Conservation (phyloP, 2,797 vertebrate genomes). For the Apogon hyalosoma region DNA sequence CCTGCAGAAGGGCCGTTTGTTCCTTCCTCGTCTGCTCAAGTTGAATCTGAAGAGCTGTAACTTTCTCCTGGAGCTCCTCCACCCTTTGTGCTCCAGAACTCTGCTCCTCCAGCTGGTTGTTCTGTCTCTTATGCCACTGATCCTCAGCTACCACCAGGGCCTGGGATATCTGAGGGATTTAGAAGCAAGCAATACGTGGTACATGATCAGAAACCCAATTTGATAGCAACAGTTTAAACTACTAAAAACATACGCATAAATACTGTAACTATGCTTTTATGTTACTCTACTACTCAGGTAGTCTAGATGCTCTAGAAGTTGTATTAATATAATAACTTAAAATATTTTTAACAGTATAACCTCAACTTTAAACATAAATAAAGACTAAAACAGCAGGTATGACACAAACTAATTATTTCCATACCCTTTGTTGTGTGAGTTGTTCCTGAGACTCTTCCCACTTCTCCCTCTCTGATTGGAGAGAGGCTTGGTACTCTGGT, state of each 20-base stretch:
- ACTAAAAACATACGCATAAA: background rate
- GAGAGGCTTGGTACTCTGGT: conserved; percentile 87
- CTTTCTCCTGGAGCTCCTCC: conserved; percentile 85
- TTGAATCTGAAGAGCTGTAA: conserved; percentile 82
- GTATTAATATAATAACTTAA: too few species aligned
- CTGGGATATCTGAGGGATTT: conserved; percentile 69
- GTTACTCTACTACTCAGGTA: too few species aligned
- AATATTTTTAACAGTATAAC: too few species aligned
- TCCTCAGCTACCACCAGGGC: conserved; percentile 84
- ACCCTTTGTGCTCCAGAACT: conserved; percentile 53
- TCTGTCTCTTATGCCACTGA: conserved; percentile 81
- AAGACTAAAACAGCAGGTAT: too few species aligned
- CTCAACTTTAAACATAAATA: too few species aligned
- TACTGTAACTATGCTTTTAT: too few species aligned
- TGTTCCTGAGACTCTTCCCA: conserved; percentile 87
- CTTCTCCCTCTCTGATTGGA: conserved; percentile 85
- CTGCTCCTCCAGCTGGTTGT: conserved; percentile 71
- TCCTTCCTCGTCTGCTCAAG: conserved; percentile 85
- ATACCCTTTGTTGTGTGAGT: conserved; percentile 82
- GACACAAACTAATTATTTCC: background rate
- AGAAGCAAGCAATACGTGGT: background rate
- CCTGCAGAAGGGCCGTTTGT: conserved; percentile 86
- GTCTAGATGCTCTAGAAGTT: too few species aligned
- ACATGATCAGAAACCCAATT: background rate
- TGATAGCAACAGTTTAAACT: conserved; percentile 4